Evolutionary conservation across 1,140 invertebrate species (phyloP).

Genomic region (Lethrus apterus): DNA sequence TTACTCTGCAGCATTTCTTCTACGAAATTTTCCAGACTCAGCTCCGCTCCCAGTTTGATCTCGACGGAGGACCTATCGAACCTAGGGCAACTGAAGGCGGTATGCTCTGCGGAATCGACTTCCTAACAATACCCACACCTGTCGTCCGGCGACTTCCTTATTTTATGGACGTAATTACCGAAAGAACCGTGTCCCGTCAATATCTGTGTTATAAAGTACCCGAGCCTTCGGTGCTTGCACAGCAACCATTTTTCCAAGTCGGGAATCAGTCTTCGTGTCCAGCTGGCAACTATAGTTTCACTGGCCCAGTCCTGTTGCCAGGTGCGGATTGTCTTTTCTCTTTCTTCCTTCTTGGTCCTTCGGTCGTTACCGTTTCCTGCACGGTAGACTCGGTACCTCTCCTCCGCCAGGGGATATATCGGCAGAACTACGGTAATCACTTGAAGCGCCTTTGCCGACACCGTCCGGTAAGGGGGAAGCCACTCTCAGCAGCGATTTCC

Average conservation of each 20-base stretch:
- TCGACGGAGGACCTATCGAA: slow-evolving; percentile 1
- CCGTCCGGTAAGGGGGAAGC: slow-evolving; percentile 1
- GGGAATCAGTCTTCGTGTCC: slow-evolving; percentile 12
- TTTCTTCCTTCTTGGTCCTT: slow-evolving; percentile 2
- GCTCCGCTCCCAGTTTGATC: neutral
- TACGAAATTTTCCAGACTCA: neutral
- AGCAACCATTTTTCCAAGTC: slow-evolving; percentile 8
- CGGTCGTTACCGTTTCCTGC: neutral
- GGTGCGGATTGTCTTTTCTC: neutral
- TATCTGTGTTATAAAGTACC: slow-evolving; percentile 12
- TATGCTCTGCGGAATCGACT: slow-evolving; percentile 12
- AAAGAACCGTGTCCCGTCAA: slow-evolving; percentile 19
- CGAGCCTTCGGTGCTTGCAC: slow-evolving; percentile 3
- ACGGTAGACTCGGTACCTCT: neutral
- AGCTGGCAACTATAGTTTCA: neutral
- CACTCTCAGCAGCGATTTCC: slow-evolving; percentile 17
- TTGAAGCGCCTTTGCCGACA: neutral
- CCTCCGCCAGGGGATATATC: neutral
- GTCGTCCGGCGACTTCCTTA: slow-evolving; percentile 11
- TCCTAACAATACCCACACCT: slow-evolving; percentile 9
- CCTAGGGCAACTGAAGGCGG: slow-evolving; percentile 4
- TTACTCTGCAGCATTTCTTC: neutral
- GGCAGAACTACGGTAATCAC: neutral
- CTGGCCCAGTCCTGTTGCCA: neutral
- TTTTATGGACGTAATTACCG: slow-evolving; percentile 11